Evolutionary conservation across 2,888 invertebrate genomes (phyloP).

Genomic region (Thecocarcelia acutangulata): DNA sequence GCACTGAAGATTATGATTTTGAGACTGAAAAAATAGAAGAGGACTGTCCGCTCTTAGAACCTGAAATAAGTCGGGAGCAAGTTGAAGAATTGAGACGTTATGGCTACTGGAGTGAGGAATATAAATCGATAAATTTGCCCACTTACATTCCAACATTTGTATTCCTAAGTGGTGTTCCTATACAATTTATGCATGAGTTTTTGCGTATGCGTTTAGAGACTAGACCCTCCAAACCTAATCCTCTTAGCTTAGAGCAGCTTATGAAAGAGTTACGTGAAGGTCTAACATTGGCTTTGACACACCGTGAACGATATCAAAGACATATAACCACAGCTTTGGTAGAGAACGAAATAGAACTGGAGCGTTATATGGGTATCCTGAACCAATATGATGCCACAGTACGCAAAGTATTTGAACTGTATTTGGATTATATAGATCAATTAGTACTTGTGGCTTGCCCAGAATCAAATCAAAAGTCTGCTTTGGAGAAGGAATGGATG

Average conservation of each 20-base stretch:
- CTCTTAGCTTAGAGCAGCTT: slow-evolving; percentile 92
- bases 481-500: slow-evolving; percentile 93
- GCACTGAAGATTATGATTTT: slow-evolving; percentile 78
- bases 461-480: slow-evolving; percentile 85
- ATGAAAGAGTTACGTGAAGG: slow-evolving; percentile 96
- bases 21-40: slow-evolving; percentile 82
- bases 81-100: slow-evolving; percentile 82
- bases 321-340: slow-evolving; percentile 85
- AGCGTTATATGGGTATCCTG: slow-evolving; percentile 84
- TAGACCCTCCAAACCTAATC: slow-evolving; percentile 91
- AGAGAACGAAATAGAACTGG: slow-evolving; percentile 82
- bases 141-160: slow-evolving; percentile 93
- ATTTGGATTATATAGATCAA: slow-evolving; percentile 92
- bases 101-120: slow-evolving; percentile 90
- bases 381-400: slow-evolving; percentile 90
- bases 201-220: slow-evolving; percentile 91
- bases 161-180: slow-evolving; percentile 91
- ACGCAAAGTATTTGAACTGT: slow-evolving; percentile 89
- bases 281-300: slow-evolving; percentile 90
- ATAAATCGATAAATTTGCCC: slow-evolving; percentile 89
- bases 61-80: slow-evolving; percentile 79
- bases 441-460: slow-evolving; percentile 86
- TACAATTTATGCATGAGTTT: slow-evolving; percentile 97
- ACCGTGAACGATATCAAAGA: slow-evolving; percentile 88
- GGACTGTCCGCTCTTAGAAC: slow-evolving; percentile 79